Percentiles rank a stretch among this genome's conserved stretches.
These are phyloP conservation scores for Scaptomyza flava DNA, from an alignment of 2,888 invertebrate species.

Conservation along the genomic window DNA sequence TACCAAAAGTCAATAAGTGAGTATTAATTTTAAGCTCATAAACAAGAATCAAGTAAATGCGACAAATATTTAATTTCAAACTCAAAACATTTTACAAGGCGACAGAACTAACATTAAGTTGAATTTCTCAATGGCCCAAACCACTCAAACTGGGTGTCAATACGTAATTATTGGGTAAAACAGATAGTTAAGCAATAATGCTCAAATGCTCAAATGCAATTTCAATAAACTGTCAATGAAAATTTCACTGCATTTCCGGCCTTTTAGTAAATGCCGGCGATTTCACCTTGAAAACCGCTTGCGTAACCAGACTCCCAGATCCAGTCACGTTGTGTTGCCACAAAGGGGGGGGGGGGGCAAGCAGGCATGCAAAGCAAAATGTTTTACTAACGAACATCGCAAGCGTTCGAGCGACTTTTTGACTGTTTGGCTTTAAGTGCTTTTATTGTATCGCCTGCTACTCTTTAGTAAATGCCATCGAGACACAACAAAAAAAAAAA, in stretches of 20 bases:
- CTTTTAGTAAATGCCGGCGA: constrained; percentile 52
- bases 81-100: neutral
- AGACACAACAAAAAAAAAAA: neutral
- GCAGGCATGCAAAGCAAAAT: constrained; percentile 59
- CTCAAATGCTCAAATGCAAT: constrained; percentile 35
- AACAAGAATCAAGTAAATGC: neutral
- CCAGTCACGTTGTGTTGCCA: constrained; percentile 24
- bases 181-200: constrained; percentile 17
- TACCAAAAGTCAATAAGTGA: neutral
- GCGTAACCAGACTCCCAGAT: constrained; percentile 47
- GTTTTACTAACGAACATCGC: constrained; percentile 56
- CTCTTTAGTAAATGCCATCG: neutral
- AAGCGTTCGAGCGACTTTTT: constrained; percentile 36
- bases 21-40: neutral
- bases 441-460: constrained; percentile 31
- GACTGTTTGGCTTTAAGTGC: constrained; percentile 33
- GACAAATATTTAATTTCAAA: neutral
- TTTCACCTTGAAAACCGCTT: constrained; percentile 70
- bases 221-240: constrained; percentile 50
- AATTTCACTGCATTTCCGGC: constrained; percentile 49
- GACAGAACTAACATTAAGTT: neutral
- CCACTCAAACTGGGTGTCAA: constrained; percentile 13
- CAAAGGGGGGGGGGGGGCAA: neutral
- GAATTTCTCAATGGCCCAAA: neutral
- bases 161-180: constrained; percentile 8